Evolutionary conservation across 2,888 invertebrate genomes (phyloP), one percentile per base, ranked within the genome.

Genomic region (Exocentrus adspersus): DNA sequence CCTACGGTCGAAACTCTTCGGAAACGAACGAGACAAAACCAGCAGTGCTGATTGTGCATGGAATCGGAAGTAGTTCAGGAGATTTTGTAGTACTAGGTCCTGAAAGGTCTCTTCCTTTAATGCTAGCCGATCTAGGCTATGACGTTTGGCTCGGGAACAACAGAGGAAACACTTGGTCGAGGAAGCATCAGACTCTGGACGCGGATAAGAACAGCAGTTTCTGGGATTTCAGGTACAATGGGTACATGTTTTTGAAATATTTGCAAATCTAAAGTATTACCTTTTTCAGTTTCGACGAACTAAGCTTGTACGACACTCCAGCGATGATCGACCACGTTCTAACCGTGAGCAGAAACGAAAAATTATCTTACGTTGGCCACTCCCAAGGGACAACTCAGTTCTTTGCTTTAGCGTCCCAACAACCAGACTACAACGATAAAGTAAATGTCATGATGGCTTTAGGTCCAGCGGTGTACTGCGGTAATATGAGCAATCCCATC

Each of bases 231-330:
- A 81, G 80, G 81, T 82, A n/a, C n/a, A n/a, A n/a, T n/a, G n/a
- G n/a, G n/a, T n/a, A n/a, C n/a, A n/a, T n/a, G n/a, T n/a, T n/a
- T n/a, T n/a, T n/a, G n/a, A n/a, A n/a, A n/a, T n/a, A n/a, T n/a
- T n/a, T n/a, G n/a, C n/a, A n/a, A n/a, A n/a, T n/a, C n/a, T n/a
- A n/a, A n/a, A n/a, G n/a, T n/a, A n/a, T n/a, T n/a, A n/a, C n/a
- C n/a, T n/a, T n/a, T 41, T 58, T 20, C 14, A 58, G 41, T 32
- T 58, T 42, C 32, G 42, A 94, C 76, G 90, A 93, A 76, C 92
- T 94, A 79, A 92, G 90, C 0, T 80, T 85, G 57, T 86, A 84
- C 67, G 95, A 95, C 79, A 77, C 94, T 41, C 92, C 94, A 0
- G 87, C 91, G 0, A 89, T 89, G 83, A 88, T 95, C 50, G 90